These are phyloP conservation scores for Caenorhabditis uteleia DNA, from an alignment of 2,888 invertebrate species.

Conservation along the genomic window DNA sequence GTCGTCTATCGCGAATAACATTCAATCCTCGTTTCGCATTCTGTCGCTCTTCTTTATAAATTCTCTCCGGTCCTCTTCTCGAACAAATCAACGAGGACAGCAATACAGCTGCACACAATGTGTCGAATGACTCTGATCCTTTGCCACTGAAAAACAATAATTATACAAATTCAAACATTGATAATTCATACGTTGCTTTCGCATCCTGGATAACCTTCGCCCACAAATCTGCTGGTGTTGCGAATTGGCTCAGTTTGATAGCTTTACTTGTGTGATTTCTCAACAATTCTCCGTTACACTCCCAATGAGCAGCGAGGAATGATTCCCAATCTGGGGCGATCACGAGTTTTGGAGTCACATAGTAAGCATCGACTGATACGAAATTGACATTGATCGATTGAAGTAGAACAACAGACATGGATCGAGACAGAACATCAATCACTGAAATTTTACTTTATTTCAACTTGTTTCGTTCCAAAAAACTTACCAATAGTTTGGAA, in stretches of 20 bases:
- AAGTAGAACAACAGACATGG: slow-evolving; percentile 63
- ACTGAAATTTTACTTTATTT: slow-evolving; percentile 29
- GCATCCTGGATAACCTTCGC: slow-evolving; percentile 53
- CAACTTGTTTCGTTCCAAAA: neutral
- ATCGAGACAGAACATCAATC: slow-evolving; percentile 49
- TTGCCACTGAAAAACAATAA: slow-evolving; percentile 10
- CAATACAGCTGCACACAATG: slow-evolving; percentile 58
- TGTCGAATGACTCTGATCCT: slow-evolving; percentile 56
- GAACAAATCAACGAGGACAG: slow-evolving; percentile 56
- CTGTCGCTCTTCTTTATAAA: slow-evolving; percentile 38
- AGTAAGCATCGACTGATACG: slow-evolving; percentile 60
- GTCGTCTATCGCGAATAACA: slow-evolving; percentile 47
- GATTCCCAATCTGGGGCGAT: slow-evolving; percentile 55
- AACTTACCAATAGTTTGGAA: slow-evolving; percentile 58
- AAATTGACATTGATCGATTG: slow-evolving; percentile 62
- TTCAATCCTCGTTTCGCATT: slow-evolving; percentile 52
- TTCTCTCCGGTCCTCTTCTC: slow-evolving; percentile 49
- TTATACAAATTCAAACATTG: neutral
- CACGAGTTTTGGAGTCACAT: slow-evolving; percentile 43
- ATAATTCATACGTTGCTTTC: slow-evolving; percentile 16
- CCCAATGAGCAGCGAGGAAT: slow-evolving; percentile 55
- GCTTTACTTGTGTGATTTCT: slow-evolving; percentile 30
- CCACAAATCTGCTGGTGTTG: slow-evolving; percentile 53
- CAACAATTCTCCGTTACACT: slow-evolving; percentile 39
- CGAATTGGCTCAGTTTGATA: slow-evolving; percentile 32